Conservation (phyloP, 2,888 invertebrate species). For the Lamproptera curius region DNA sequence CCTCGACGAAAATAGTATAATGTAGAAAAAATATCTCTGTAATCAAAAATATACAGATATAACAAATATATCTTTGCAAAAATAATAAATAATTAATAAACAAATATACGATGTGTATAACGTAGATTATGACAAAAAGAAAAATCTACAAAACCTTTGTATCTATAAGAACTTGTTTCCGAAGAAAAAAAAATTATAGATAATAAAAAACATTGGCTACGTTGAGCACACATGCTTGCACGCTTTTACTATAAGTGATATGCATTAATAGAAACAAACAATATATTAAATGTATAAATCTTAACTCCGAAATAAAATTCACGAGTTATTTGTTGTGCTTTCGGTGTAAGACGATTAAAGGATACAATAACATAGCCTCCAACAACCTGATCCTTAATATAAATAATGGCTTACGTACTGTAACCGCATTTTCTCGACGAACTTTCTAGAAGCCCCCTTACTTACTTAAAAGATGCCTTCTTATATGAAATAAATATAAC, state of each 20-base stretch:
- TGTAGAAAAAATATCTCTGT: constrained; percentile 43
- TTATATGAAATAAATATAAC: too few species aligned
- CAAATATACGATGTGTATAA: too few species aligned
- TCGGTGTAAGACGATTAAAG: constrained; percentile 16
- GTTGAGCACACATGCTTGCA: constrained; percentile 43
- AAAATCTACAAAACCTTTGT: constrained; percentile 22
- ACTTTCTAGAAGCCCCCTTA: neutral
- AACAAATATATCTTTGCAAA: constrained; percentile 35
- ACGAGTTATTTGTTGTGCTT: constrained; percentile 16
- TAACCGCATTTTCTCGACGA: neutral
- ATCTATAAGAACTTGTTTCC: constrained; percentile 22
- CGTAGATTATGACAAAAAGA: constrained; percentile 2
- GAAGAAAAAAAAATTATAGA: constrained; percentile 24
- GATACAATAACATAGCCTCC: constrained; percentile 52
- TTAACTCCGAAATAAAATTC: constrained; percentile 1
- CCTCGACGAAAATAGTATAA: constrained; percentile 25
- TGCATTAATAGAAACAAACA: constrained; percentile 32
- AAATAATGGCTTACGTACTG: constrained; percentile 47
- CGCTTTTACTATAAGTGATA: constrained; percentile 32
- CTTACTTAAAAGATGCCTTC: too few species aligned
- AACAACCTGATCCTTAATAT: constrained; percentile 67
- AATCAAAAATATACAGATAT: constrained; percentile 70
- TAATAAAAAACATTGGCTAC: constrained; percentile 43
- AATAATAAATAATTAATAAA: constrained; percentile 30
- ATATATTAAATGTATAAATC: constrained; percentile 9